Percentiles rank a stretch among this genome's conserved stretches.
Conservation (phyloP, 1,140 invertebrate genomes). For the Chrysomallon squamiferum region DNA sequence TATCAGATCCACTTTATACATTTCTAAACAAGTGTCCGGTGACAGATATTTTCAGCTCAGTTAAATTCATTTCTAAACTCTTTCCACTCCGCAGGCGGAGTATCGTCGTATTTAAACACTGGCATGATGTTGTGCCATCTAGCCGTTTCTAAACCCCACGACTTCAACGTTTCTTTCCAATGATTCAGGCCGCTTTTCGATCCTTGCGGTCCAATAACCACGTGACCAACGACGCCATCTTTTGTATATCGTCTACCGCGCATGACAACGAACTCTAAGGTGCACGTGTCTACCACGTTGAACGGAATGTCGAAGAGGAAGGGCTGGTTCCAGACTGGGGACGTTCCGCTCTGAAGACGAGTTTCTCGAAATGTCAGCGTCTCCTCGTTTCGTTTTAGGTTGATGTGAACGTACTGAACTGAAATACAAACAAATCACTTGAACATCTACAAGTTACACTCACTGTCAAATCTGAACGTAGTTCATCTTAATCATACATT, state of each 20-base stretch:
- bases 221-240: constrained; percentile 32
- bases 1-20: too few species aligned
- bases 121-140: constrained; percentile 36
- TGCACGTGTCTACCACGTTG: constrained; percentile 6
- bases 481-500: too few species aligned
- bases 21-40: too few species aligned
- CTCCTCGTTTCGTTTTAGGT: constrained; percentile 12
- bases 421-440: constrained; percentile 9
- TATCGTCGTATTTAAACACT: constrained; percentile 10
- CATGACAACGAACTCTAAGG: constrained; percentile 34
- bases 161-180: constrained; percentile 30
- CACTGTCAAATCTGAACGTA: too few species aligned
- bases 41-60: too few species aligned
- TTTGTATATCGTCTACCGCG: constrained; percentile 18
- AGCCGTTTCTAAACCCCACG: constrained; percentile 20
- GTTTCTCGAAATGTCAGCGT: constrained; percentile 12
- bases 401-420: constrained; percentile 25
- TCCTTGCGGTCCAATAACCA: constrained; percentile 24
- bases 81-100: neutral
- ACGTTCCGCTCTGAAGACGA: constrained; percentile 10
- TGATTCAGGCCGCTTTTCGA: constrained; percentile 22
- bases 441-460: too few species aligned
- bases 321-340: constrained; percentile 28
- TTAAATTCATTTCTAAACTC: too few species aligned
- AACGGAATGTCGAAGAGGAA: constrained; percentile 24